Evolutionary conservation across 2,797 vertebrate species (phyloP).

Genomic region (Adrianichthys oophorus): DNA sequence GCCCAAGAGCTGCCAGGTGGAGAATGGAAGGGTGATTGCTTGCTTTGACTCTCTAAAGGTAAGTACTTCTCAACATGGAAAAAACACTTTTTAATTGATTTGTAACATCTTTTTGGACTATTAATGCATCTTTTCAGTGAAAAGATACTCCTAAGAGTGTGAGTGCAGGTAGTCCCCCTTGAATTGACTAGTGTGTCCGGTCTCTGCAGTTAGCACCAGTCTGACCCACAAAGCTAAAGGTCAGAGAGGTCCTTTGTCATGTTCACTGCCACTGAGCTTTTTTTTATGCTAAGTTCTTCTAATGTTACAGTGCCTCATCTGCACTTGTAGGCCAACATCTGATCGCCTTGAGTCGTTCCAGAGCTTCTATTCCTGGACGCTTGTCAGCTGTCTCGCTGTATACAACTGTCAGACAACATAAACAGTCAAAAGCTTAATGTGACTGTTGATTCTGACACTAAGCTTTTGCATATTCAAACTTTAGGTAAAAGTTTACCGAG

Average conservation of each 20-base stretch:
- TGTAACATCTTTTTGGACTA: too few species aligned
- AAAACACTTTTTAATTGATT: too few species aligned
- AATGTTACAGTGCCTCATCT: conserved; percentile 48
- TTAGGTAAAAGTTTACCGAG: too few species aligned
- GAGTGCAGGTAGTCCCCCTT: conserved; percentile 47
- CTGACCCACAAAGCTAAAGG: conserved; percentile 66
- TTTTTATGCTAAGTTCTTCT: conserved; percentile 45
- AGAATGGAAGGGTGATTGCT: conserved; percentile 95
- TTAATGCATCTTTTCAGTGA: not conserved
- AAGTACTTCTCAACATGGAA: conserved; percentile 54
- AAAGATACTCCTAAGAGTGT: conserved; percentile 19
- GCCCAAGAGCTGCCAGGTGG: conserved; percentile 97
- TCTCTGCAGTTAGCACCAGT: conserved; percentile 38
- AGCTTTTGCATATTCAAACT: too few species aligned
- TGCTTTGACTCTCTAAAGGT: conserved; percentile 98
- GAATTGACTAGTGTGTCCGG: conserved; percentile 59
- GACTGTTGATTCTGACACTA: conserved; percentile 1
- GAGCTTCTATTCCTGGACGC: conserved; percentile 59
- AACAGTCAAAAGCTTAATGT: conserved; percentile 21
- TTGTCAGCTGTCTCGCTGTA: conserved; percentile 55
- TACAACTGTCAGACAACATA: conserved; percentile 24
- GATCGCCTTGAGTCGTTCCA: conserved; percentile 55
- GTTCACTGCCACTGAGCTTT: conserved; percentile 49
- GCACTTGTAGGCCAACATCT: conserved; percentile 39
- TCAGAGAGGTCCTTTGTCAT: conserved; percentile 58